Base-by-base conservation (phyloP, 2,113 vertebrate species). In the Nothocercus julius region DNA sequence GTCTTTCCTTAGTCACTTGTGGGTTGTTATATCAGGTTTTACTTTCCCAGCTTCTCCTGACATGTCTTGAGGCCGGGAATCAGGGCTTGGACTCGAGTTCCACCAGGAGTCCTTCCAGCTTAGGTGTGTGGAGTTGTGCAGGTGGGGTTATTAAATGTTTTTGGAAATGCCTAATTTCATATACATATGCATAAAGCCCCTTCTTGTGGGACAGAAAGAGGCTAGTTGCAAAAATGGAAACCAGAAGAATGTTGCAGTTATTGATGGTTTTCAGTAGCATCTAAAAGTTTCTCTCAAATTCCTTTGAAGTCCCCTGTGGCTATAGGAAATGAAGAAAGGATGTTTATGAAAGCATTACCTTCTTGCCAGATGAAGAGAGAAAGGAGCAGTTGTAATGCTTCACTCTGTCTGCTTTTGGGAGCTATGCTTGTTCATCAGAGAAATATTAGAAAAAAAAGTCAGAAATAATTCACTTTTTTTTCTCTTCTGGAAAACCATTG, bases 281-380 rank as follows among this genome's bases (percentile, higher is more conserved):
- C 40, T 66, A 42, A 27, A 76, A 84, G 38, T 82, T 86, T 88
- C 18, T 64, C 42, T 89, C n/a, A 59, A 11, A 63, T 85, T 90
- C 53, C 36, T 72, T 83, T 16, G 1, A 81, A 85, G 72, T 86
- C 6, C 20, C 11, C 44, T 30, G 22, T 77, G 36, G 32, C 77
- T 86, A 7, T 73, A 82, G 75, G 62, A 86, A 68, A 70, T 63
- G 58, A 45, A 77, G 38, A 7, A 13, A 92, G 83, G 47, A 24
- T 5, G 4, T 84, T 83, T 88, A 24, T 12, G 9, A 85, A 86
- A 90, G 61, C 59, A 3, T 92, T 91, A 42, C 42, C 6, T 59
- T 21, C 44, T 86, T 89, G 25, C n/a, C 51, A 84, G 56, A 75
- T 94, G 62, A 84, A 90, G n/a, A 83, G 76, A 90, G 56, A 53